These are phyloP conservation scores for Eulemur rufifrons DNA, from an alignment of 2,113 vertebrate genomes.

Conservation along the genomic window DNA sequence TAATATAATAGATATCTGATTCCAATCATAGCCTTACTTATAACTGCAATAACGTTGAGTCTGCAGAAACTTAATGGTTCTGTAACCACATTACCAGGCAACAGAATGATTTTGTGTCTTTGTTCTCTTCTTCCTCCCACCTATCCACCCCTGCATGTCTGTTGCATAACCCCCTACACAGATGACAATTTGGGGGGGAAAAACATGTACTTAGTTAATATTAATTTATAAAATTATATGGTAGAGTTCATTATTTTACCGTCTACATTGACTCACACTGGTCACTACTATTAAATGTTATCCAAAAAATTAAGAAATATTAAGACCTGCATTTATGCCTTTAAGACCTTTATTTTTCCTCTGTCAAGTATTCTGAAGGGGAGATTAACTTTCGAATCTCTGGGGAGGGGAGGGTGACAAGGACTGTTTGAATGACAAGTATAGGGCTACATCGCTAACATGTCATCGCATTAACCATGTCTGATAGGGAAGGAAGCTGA, in stretches of 20 bases:
- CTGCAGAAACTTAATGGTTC: conserved; percentile 5
- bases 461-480: neutral
- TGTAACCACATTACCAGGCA: conserved; percentile 45
- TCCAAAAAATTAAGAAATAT: neutral
- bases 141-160: conserved; percentile 42
- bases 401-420: neutral
- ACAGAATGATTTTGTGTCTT: conserved; percentile 36
- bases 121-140: conserved; percentile 45
- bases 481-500: neutral
- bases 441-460: neutral
- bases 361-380: neutral
- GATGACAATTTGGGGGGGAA: conserved; percentile 25
- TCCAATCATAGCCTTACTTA: neutral
- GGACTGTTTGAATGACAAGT: neutral
- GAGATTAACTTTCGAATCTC: neutral
- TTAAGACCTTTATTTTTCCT: neutral
- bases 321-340: neutral
- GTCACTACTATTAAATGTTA: conserved; percentile 20
- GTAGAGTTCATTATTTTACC: conserved; percentile 15
- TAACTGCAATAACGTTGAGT: neutral
- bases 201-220: conserved; percentile 23
- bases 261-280: neutral
- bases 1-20: conserved; percentile 10
- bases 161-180: conserved; percentile 45
- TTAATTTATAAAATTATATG: conserved; percentile 20